Conservation (phyloP, 2,113 vertebrate genomes). For the Cromileptes altivelis region DNA sequence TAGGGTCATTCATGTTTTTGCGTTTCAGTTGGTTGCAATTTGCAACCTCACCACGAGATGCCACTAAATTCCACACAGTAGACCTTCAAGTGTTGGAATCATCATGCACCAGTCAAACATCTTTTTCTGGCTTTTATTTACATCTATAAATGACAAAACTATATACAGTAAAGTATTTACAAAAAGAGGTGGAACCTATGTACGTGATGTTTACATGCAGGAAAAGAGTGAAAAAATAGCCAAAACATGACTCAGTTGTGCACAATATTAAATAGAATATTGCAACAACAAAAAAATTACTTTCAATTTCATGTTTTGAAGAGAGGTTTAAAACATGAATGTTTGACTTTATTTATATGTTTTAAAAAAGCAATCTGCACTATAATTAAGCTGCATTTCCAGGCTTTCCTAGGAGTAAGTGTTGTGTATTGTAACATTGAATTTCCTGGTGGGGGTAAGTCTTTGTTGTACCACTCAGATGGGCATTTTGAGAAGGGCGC, state of each 20-base stretch:
- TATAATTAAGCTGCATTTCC: neutral
- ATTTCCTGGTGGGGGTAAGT: neutral
- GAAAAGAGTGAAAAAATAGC: neutral
- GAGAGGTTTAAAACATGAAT: neutral
- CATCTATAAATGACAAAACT: constrained; percentile 28
- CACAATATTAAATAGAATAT: neutral
- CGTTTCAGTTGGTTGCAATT: too few relatives aligned
- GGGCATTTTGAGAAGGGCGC: constrained; percentile 84
- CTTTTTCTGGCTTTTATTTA: constrained; percentile 54
- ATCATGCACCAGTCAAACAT: neutral
- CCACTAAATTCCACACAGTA: too few relatives aligned
- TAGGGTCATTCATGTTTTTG: too few relatives aligned
- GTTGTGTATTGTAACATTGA: neutral
- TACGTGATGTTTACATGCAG: neutral
- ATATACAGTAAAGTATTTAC: constrained; percentile 45
- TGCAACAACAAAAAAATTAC: neutral
- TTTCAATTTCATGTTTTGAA: neutral
- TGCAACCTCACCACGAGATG: too few relatives aligned
- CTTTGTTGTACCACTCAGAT: constrained; percentile 53
- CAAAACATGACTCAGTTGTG: neutral
- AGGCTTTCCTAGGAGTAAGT: neutral
- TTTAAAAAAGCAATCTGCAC: too few relatives aligned
- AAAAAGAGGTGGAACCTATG: neutral
- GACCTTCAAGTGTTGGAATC: too few relatives aligned
- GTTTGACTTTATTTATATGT: too few relatives aligned